Evolutionary conservation across 1,140 invertebrate species (phyloP).

Genomic region (Anthonomus grandis): DNA sequence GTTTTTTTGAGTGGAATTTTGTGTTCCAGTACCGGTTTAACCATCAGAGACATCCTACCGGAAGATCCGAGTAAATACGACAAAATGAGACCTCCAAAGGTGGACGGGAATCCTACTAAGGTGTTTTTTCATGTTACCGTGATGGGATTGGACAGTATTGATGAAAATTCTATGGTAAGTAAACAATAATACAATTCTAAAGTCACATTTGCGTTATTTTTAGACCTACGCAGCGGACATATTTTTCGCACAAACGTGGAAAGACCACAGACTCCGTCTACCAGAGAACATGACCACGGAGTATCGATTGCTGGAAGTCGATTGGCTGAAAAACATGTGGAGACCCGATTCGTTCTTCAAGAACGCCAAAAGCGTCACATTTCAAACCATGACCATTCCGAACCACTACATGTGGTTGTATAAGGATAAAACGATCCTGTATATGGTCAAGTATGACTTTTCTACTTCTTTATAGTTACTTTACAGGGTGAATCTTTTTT

Average conservation of each 20-base stretch:
- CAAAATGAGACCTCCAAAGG: slow-evolving; percentile 86
- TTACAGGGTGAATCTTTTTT: not conserved
- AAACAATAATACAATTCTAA: not conserved
- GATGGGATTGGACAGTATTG: slow-evolving; percentile 88
- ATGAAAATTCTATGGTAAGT: slow-evolving; percentile 85
- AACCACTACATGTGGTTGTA: slow-evolving; percentile 89
- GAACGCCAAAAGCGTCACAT: slow-evolving; percentile 87
- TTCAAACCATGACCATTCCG: slow-evolving; percentile 90
- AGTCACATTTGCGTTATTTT: slow-evolving; percentile 6
- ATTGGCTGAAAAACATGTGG: slow-evolving; percentile 90
- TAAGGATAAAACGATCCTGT: slow-evolving; percentile 83
- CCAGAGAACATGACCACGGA: slow-evolving; percentile 90
- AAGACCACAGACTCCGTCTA: slow-evolving; percentile 79
- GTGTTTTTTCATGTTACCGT: slow-evolving; percentile 91
- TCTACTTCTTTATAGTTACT: slow-evolving; percentile 4
- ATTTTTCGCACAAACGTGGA: slow-evolving; percentile 90
- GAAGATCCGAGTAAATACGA: slow-evolving; percentile 83
- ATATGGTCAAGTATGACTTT: slow-evolving; percentile 75
- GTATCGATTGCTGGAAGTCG: slow-evolving; percentile 80
- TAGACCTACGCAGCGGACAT: slow-evolving; percentile 85
- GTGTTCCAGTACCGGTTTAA: slow-evolving; percentile 63
- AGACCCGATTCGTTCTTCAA: slow-evolving; percentile 85
- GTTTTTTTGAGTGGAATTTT: not conserved
- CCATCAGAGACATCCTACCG: slow-evolving; percentile 78
- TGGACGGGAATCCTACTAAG: slow-evolving; percentile 78